Evolutionary conservation across 37 sponge, comb jelly and placozoan species (phyloP).

Genomic region (Tethya wilhelma): DNA sequence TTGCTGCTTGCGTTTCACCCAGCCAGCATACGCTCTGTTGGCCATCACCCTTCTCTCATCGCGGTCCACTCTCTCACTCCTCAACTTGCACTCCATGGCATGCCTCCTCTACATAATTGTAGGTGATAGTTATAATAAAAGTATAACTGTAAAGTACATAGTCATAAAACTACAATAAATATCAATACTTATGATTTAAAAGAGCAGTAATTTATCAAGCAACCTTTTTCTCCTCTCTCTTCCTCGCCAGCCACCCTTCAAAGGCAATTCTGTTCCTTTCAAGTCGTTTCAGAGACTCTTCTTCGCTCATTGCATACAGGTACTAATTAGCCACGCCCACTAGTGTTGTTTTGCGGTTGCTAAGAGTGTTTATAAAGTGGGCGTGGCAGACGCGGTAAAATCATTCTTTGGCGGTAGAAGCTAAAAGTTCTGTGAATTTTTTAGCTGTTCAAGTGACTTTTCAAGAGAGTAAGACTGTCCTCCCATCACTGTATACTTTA

Average conservation of each 20-base stretch:
- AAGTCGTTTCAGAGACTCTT: slow-evolving; percentile 11
- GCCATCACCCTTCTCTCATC: background rate
- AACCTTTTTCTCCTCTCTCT: slow-evolving; percentile 63
- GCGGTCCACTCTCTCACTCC: background rate
- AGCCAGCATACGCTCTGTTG: slow-evolving; percentile 8
- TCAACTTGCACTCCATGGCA: too few species aligned
- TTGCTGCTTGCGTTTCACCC: slow-evolving; percentile 24
- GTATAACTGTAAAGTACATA: too few species aligned
- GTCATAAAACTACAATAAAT: background rate
- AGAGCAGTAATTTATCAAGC: background rate
- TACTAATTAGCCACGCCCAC: background rate
- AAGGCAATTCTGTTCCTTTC: slow-evolving; percentile 60
- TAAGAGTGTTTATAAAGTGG: background rate
- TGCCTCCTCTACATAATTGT: too few species aligned
- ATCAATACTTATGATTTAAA: background rate
- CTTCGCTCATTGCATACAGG: background rate
- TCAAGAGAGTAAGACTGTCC: too few species aligned
- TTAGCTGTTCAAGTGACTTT: too few species aligned
- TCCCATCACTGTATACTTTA: too few species aligned
- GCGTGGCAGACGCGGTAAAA: too few species aligned
- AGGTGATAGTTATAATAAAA: too few species aligned
- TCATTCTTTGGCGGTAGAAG: too few species aligned
- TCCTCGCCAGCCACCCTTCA: slow-evolving; percentile 68
- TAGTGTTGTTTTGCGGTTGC: background rate
- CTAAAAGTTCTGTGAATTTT: too few species aligned